Evolutionary conservation across 2,797 vertebrate genomes (phyloP), one percentile per base, ranked within the genome.

Genomic region (Rhynchonycteris naso): DNA sequence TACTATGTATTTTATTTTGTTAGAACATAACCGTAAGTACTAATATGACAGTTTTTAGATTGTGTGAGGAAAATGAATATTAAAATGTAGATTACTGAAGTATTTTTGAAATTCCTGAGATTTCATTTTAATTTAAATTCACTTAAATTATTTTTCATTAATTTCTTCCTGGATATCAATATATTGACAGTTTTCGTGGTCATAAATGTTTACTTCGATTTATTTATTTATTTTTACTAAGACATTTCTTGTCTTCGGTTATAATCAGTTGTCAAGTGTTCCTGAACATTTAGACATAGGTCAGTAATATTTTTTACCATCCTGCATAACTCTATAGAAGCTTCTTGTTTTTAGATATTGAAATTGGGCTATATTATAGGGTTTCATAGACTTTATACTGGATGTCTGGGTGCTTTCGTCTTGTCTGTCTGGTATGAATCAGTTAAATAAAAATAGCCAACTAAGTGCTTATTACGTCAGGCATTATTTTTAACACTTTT

Each of bases 111-210:
- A 24, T 90, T 15, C 28, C 30, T n/a, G 35, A 80, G 43, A 7
- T 87, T 87, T 74, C 52, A 80, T 59, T 95, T 93, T 79, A 80
- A 90, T 47, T 65, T 85, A 71, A 78, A 88, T 82, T 65, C 12
- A 80, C 68, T 92, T 71, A 79, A 84, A 33, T 89, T 71, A 71
- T 84, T 92, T 95, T 58, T 35, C 66, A 86, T 74, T 86, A 26
- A 86, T 86, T 86, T 90, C 12, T 50, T 38, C 61, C 52, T 61
- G 52, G 52, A 50, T 71, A 85, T 18, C 30, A 74, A 61, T 59
- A 43, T 59, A 79, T n/a, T 79, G 56, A 33, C 58, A 66, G 7
- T 90, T 68, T 58, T 89, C 38, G 43, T 52, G 74, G 19, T 22
- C n/a, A 15, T 74, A 66, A 68, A 38, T 65, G 47, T 81, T 10